Base-by-base conservation (phyloP, 2,888 invertebrate species). In the Helicoverpa assulta region DNA sequence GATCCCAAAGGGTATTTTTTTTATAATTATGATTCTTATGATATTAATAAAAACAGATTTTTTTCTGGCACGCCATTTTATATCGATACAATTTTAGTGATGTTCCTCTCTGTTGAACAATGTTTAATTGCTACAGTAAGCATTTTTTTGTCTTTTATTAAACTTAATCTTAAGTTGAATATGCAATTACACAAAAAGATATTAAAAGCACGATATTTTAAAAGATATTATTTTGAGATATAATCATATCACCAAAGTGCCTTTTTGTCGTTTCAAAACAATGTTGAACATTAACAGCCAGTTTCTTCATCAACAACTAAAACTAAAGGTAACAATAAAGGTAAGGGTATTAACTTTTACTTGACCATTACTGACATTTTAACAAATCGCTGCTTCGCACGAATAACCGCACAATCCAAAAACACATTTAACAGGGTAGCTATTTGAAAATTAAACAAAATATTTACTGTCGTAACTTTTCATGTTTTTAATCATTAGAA, bases 91-190 rank as follows among this genome's bases (percentile, higher is more conserved):
- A 51, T 59, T 65, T 55, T 62, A 60, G 55, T 57, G n/a, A 19
- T 10, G 40, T 21, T 18, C 8, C 37, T 12, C 12, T 53, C 18
- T 57, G 65, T 67, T 78, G 67, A 78, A 78, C 78, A 78, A 71
- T 78, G 1, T 78, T 64, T 66, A 16, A 62, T 67, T 57, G 67
- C 67, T n/a, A 0, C 60, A 19, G 7, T 67, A 67, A 56, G 53
- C 50, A 62, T 71, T 43, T 62, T 53, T 65, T 75, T 75, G 63
- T 53, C n/a, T 59, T 59, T 10, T 37, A n/a, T 52, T 51, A 14
- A 40, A 40, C 33, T 33, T 10, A 33, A 33, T 8, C 33, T 2
- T 33, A 7, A 33, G 33, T 33, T 33, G 33, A 33, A 33, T 33
- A 33, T 33, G 33, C 2, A 26, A 26, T 26, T 26, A 26, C 2